These are phyloP conservation scores for Pseudomugil gertrudae DNA, from an alignment of 2,797 vertebrate species.

Conservation along the genomic window DNA sequence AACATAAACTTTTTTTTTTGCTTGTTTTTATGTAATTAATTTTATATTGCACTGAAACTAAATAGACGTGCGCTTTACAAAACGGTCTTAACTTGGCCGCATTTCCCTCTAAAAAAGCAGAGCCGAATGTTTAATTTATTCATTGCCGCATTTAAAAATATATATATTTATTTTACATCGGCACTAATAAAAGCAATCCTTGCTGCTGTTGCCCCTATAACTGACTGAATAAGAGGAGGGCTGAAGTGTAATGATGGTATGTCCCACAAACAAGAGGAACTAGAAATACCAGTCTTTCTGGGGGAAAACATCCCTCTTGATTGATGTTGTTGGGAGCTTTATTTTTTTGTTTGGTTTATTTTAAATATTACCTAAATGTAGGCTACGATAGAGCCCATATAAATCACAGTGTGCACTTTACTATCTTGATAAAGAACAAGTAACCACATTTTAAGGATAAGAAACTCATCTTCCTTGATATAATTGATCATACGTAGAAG, in stretches of 20 bases:
- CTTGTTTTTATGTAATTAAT: not conserved
- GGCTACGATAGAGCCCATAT: too few relatives aligned
- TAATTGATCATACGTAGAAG: not conserved
- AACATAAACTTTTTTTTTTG: not conserved
- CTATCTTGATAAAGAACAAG: not conserved
- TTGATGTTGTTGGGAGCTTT: too few relatives aligned
- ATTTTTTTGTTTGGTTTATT: too few relatives aligned
- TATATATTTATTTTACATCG: too few relatives aligned
- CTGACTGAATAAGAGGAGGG: not conserved
- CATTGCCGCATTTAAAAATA: too few relatives aligned
- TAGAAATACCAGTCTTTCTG: not conserved
- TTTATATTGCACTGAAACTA: not conserved
- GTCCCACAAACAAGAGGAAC: not conserved
- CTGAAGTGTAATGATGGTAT: too few relatives aligned
- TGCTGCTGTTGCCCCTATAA: too few relatives aligned
- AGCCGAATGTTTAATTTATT: too few relatives aligned
- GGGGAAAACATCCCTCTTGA: too few relatives aligned
- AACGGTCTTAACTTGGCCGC: not conserved
- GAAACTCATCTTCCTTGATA: not conserved
- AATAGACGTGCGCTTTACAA: not conserved
- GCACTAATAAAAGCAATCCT: too few relatives aligned
- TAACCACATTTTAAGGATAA: not conserved
- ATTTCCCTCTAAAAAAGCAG: not conserved
- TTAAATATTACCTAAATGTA: too few relatives aligned
- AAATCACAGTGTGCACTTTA: not conserved